Base-by-base conservation (phyloP, 2,888 invertebrate genomes). In the Entomobrya multifasciata region DNA sequence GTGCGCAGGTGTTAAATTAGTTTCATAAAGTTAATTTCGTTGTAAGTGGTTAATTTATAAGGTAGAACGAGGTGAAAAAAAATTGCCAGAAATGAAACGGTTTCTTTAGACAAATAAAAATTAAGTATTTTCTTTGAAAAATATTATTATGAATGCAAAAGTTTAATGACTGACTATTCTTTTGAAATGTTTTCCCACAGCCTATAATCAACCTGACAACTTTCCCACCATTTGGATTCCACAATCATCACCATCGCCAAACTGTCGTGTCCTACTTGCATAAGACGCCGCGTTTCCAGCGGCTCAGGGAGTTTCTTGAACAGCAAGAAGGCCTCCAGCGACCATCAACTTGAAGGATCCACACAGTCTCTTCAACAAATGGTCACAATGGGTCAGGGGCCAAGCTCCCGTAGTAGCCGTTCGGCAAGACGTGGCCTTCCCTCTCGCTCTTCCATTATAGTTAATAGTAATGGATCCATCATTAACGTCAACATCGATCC, bases 241-340 rank as follows among this genome's bases (percentile, higher is more conserved):
- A n/a, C n/a, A n/a, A n/a, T 17, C 4, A 3, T 15, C 15, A 52
- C 15, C 25, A 3, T 25, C 55, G 47, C 72, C 81, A 90, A 90
- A 67, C 90, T 90, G 90, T 90, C 90, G 80, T 88, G 88, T 62
- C 88, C 88, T 87, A 87, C 86, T 77, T 88, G 89, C 83, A 49
- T 88, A 30, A 81, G 88, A 36, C 90, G 90, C 86, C 90, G 90
- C 55, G 49, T 88, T 47, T 76, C 85, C 81, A 86, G 90, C 77
- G 87, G 90, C 83, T 83, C 88, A 27, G 83, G 86, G 62, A 83
- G 62, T 22, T 65, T 41, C 1, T 60, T 82, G 30, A 57, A 82
- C 47, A 86, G 84, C 49, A 87, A 80, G 60, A 77, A 72, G 41
- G 57, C 13, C 60, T 17, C 20, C 44, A n/a, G 17, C 13, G 25